Base-by-base conservation (phyloP, 2,888 invertebrate genomes). In the Scelioninae gen. 1 region DNA sequence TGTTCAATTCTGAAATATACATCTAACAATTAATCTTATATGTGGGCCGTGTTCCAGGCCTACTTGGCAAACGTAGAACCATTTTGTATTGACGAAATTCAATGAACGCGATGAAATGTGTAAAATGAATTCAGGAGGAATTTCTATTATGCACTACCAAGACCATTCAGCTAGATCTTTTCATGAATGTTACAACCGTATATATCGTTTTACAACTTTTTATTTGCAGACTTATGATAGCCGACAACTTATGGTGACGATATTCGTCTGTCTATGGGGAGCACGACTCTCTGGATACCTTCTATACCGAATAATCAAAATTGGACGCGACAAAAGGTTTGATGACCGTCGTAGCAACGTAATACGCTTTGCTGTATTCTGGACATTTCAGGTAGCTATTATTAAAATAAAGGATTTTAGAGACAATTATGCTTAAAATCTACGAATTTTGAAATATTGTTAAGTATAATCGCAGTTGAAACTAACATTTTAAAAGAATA, bases 291-390 rank as follows among this genome's bases (percentile, higher is more conserved):
- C 98, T 0, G 96, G 96, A 6, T 98, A 98, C 91, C 94, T 98
- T 9, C 93, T 98, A n/a, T 98, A 97, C 92, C 94, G 98, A 87
- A 97, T 98, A 84, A 94, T 98, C 82, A 97, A 97, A 93, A 96
- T 98, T 86, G 98, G 98, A 15, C 94, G 97, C 88, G 98, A 98
- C 91, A 97, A 97, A 86, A 95, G 97, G 89, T 98, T 98, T 90
- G 97, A 97, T 90, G 98, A 98, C 91, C 95, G 96, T 75, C 95
- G 96, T 85, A 96, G 97, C 87, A 98, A 97, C 90, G 95, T 96
- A 15, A 95, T 97, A 66, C 94, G 97, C 87, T 98, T 97, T 91
- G 97, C 97, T n/a, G 96, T 97, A 5, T 98, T 98, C 92, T 98
- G 98, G 95, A 97, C 97, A 0, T 98, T 98, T 92, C 96, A 96